phyloP scores from a whole-genome alignment of 2,888 invertebrate genomes.

The Urechis unicinctus region DNA sequence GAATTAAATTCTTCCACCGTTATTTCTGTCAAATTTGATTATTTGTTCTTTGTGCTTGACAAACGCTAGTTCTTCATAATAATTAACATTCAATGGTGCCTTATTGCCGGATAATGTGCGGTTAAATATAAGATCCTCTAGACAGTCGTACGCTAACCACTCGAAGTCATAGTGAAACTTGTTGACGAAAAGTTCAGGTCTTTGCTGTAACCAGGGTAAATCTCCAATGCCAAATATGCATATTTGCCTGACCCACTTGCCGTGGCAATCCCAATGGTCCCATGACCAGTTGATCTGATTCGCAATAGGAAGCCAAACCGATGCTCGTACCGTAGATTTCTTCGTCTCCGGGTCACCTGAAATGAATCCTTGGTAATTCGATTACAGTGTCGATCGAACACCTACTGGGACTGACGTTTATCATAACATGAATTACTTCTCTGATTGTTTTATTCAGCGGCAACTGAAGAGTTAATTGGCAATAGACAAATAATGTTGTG shows the following conservation, averaged over 20 bases:
- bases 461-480: no score
- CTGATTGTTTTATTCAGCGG: no score
- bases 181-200: slow-evolving; percentile 40
- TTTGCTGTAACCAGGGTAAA: slow-evolving; percentile 23
- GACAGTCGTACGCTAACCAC: slow-evolving; percentile 14
- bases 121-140: slow-evolving; percentile 17
- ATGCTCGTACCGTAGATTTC: slow-evolving; percentile 12
- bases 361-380: background rate
- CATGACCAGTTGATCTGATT: slow-evolving; percentile 16
- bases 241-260: slow-evolving; percentile 31
- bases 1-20: no score
- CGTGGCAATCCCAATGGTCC: slow-evolving; percentile 24
- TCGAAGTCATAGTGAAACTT: slow-evolving; percentile 27
- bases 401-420: no score
- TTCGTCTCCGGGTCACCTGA: slow-evolving; percentile 20
- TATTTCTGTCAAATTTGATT: no score
- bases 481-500: no score
- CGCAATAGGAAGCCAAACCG: slow-evolving; percentile 10
- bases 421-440: no score
- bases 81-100: slow-evolving; percentile 4
- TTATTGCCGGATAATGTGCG: background rate
- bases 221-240: slow-evolving; percentile 40
- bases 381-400: no score
- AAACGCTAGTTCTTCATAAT: slow-evolving; percentile 12
- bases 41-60: slow-evolving; percentile 7